Percentiles rank a stretch among this genome's conserved stretches.
These are phyloP conservation scores for Gallinago undulata DNA, from an alignment of 2,113 vertebrate genomes.

Conservation along the genomic window DNA sequence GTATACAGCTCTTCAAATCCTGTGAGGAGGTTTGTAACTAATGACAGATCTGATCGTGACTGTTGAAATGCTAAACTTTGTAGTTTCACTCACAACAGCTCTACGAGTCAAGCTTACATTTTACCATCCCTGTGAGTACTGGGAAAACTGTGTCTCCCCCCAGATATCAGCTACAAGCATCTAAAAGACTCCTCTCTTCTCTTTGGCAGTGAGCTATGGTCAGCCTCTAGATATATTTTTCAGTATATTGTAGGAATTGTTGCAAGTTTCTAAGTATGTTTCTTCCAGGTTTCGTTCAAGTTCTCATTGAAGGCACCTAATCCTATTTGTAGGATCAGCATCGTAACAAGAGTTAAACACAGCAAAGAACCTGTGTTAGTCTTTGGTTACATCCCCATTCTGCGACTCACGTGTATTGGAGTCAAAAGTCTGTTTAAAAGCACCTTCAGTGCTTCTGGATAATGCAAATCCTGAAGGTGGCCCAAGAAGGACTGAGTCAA, in stretches of 20 bases:
- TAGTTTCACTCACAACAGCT: not conserved
- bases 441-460: not conserved
- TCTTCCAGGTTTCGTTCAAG: not conserved
- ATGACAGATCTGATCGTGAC: not conserved
- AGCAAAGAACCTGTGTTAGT: not conserved
- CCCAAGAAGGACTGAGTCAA: not conserved
- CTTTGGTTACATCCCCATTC: accelerated
- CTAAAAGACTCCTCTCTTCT: not conserved
- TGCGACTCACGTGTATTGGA: not conserved
- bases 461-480: not conserved
- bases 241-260: not conserved
- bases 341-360: not conserved
- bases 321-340: not conserved
- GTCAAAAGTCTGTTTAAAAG: not conserved
- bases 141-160: not conserved
- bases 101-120: not conserved
- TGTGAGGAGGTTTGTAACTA: not conserved
- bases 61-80: not conserved
- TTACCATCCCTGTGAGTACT: not conserved
- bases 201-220: not conserved
- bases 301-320: not conserved
- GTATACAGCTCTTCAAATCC: not conserved
- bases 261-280: not conserved
- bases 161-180: not conserved
- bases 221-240: not conserved